Evolutionary conservation across 2,113 vertebrate species (phyloP).

Genomic region (Cisticola juncidis): DNA sequence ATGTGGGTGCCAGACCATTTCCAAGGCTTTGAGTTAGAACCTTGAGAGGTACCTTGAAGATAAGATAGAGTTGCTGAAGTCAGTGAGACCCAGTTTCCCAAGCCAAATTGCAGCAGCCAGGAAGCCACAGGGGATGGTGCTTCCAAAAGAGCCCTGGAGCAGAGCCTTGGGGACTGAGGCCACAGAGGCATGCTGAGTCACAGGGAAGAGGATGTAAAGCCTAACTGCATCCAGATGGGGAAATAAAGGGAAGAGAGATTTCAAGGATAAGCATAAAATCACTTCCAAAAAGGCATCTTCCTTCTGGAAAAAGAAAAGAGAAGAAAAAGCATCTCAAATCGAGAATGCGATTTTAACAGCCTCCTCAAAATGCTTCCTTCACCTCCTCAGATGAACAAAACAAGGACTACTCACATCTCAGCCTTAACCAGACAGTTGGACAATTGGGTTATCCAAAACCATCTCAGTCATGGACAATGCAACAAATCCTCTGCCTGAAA

Average conservation of each 20-base stretch:
- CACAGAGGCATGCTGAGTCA: background rate
- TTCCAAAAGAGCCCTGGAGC: background rate
- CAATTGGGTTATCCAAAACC: background rate
- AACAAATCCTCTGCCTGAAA: background rate
- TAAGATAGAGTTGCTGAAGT: background rate
- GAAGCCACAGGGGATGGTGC: background rate
- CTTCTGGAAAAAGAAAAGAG: background rate
- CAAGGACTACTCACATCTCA: background rate
- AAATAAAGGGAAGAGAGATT: background rate
- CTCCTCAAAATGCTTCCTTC: background rate
- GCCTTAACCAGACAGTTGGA: background rate
- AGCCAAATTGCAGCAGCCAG: background rate
- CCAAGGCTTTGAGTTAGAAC: background rate
- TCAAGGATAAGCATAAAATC: background rate
- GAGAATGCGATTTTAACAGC: background rate
- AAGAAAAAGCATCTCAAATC: background rate
- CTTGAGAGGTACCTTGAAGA: background rate
- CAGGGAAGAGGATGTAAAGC: background rate
- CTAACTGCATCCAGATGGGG: constrained; percentile 3
- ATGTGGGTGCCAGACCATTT: background rate
- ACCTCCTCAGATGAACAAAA: background rate
- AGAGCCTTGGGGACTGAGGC: background rate
- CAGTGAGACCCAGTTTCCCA: background rate
- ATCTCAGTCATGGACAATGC: background rate
- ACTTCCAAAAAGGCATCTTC: background rate